Evolutionary conservation across 2,797 vertebrate genomes (phyloP), one percentile per base, ranked within the genome.

Genomic region (Esox lucius): DNA sequence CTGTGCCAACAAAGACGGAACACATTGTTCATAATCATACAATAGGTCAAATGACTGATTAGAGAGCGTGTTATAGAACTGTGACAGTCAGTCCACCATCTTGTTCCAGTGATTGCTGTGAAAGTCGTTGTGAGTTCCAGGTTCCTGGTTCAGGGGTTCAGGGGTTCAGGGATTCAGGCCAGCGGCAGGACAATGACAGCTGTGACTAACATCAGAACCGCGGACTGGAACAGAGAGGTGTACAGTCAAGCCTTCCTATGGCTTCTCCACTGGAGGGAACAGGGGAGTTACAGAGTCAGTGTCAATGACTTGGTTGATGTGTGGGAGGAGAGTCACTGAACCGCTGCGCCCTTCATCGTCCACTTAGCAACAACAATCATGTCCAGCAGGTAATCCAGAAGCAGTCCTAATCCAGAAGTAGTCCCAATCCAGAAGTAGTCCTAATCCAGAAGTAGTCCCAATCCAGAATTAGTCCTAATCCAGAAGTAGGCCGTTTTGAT

Each of bases 221-320:
- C 7, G 7, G 3, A 39, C 35, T 39, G 35, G 42, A 73, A 26
- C 49, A 68, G 46, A 76, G 72, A 42, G 56, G 12, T 39, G 73
- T 81, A 83, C 83, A 71, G 75, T 84, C 75, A 84, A 82, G 69
- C 78, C 83, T 88, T 85, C 86, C 86, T 67, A 67, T 68, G 73
- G 76, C 24, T 77, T n/a, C 13, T 72, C 68, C 31, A 31, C n/a
- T 15, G 9, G 46, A 66, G 51, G 19, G 48, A 71, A 49, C 31
- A 61, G 19, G 51, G 39, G 66, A 48, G 68, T 22, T 68, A 56
- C 6, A 70, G 53, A 16, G 69, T n/a, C n/a, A 62, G 68, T 49
- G 72, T 66, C n/a, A 78, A 46, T n/a, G n/a, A n/a, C n/a, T 59
- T 51, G 0, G 74, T 71, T 49, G 59, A 72, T 64, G 74, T 51